Base-by-base conservation (phyloP, 2,888 invertebrate species). In the Ditula angustiorana region DNA sequence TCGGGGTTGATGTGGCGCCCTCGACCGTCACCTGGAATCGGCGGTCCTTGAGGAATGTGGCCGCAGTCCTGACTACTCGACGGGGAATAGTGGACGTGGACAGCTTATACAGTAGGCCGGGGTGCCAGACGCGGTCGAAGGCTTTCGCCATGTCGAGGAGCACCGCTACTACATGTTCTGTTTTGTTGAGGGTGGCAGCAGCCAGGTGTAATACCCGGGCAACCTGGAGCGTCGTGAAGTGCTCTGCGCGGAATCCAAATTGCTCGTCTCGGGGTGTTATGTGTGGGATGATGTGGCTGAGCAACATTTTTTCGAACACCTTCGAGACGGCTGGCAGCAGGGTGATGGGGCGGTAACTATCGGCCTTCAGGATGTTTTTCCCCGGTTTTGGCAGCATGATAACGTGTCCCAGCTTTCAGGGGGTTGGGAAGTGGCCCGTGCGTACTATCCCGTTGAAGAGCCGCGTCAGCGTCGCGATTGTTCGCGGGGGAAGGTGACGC, bases 31-130 rank as follows among this genome's bases (percentile, higher is more conserved):
- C 78, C 37, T 58, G n/a, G n/a, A n/a, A n/a, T n/a, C n/a, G n/a
- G n/a, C n/a, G n/a, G n/a, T n/a, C n/a, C n/a, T n/a, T n/a, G 50
- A 80, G 57, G 56, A 73, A 80, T 5, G 69, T 67, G 8, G 55
- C 23, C 1, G 80, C 62, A 1, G 77, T 60, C 65, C 71, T 66
- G 0, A 73, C 67, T 10, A 26, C 5, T 26, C 26, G 26, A 5
- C 26, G 3, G 4, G 26, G 26, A 5, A 5, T 5, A 5, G 3
- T 5, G 3, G 26, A 5, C 5, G 3, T 26, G 26, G 26, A 26
- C 26, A 26, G 26, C 5, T 26, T 26, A 5, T 26, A 26, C 5
- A 26, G 26, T 5, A 26, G 26, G 4, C 26, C 26, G 4, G 3
- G 26, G 26, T 26, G 26, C 26, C 26, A 26, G 3, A 26, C 26